phyloP scores from a whole-genome alignment of 1,140 invertebrate species.

The Cryptotermes secundus region DNA sequence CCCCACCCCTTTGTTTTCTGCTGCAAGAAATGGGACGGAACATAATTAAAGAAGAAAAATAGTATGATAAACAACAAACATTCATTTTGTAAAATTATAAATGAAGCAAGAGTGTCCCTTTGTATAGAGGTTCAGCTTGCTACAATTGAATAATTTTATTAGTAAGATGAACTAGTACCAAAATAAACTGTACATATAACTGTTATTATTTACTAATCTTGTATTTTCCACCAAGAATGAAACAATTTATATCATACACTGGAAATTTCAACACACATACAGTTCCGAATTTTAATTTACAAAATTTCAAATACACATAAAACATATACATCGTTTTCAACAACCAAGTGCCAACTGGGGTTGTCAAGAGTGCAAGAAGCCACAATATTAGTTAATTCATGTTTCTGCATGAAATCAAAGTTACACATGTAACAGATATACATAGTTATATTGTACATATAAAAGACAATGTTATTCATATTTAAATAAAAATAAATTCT shows the following conservation, averaged over 20 bases:
- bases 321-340: neutral
- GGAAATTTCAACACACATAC: neutral
- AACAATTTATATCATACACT: neutral
- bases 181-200: too few relatives aligned
- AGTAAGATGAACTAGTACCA: too few relatives aligned
- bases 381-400: neutral
- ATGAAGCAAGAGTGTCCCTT: too few relatives aligned
- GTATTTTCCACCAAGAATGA: neutral
- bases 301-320: constrained; percentile 6
- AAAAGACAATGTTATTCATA: neutral
- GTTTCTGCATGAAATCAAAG: neutral
- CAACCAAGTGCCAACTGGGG: neutral
- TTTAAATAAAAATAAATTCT: constrained; percentile 16
- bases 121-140: too few relatives aligned
- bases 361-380: neutral
- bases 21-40: too few relatives aligned
- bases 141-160: too few relatives aligned
- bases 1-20: too few relatives aligned
- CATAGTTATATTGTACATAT: neutral
- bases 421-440: neutral
- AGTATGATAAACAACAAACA: too few relatives aligned
- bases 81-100: too few relatives aligned
- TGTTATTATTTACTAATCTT: neutral
- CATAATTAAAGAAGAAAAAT: too few relatives aligned
- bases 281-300: neutral